Evolutionary conservation across 2,797 vertebrate species (phyloP).

Genomic region (Parambassis ranga): DNA sequence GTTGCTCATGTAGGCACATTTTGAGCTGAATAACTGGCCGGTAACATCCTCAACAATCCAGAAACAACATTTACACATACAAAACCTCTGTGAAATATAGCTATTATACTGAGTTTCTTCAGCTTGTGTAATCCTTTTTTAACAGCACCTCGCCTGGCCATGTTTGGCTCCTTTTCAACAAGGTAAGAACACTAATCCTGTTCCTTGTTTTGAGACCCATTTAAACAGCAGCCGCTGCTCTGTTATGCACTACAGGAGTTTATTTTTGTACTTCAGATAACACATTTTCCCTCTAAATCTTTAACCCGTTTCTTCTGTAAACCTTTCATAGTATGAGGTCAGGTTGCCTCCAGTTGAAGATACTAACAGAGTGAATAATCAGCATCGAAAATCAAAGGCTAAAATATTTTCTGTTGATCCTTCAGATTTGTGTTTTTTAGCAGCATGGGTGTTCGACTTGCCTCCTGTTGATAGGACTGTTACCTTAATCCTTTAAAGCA

Average conservation of each 20-base stretch:
- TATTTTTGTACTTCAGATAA: not conserved
- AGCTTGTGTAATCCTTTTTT: slow-evolving; percentile 22
- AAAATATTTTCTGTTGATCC: slow-evolving; percentile 12
- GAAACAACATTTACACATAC: not conserved
- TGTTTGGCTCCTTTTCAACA: slow-evolving; percentile 69
- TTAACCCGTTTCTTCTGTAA: no score
- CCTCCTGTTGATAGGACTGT: slow-evolving; percentile 10
- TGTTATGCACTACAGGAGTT: not conserved
- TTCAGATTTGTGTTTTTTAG: not conserved
- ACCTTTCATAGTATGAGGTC: no score
- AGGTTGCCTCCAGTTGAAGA: not conserved
- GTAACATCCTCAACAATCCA: no score
- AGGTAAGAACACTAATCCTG: slow-evolving; percentile 69
- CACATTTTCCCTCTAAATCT: not conserved
- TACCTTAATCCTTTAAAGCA: slow-evolving; percentile 26
- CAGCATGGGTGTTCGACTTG: slow-evolving; percentile 9
- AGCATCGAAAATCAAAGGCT: not conserved
- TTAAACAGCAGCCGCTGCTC: not conserved
- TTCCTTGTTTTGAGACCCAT: not conserved
- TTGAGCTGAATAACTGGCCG: no score
- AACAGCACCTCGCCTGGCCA: slow-evolving; percentile 76
- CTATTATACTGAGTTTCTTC: not conserved
- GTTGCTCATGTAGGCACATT: no score
- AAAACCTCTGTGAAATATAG: not conserved
- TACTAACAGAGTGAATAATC: not conserved